phyloP scores from a whole-genome alignment of 2,797 vertebrate species.

The Lindbergichthys nudifrons region DNA sequence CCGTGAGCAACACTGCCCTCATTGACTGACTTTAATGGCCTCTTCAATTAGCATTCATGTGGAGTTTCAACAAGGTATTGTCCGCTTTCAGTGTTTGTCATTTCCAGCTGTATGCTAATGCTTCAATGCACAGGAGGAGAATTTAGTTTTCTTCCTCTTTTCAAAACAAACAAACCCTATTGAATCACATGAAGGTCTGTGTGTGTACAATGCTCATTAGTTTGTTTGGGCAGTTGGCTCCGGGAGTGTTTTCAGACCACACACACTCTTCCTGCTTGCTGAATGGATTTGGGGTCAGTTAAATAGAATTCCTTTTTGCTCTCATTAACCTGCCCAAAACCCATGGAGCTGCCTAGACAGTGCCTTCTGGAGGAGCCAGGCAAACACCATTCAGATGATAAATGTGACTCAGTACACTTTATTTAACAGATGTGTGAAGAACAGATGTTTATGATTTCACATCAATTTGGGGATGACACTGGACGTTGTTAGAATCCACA shows the following conservation, averaged over 20 bases:
- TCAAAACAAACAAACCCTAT: conserved; percentile 23
- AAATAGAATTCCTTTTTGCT: conserved; percentile 76
- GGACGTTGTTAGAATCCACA: conserved; percentile 35
- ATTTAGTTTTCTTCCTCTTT: conserved; percentile 14
- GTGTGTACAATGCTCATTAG: conserved; percentile 75
- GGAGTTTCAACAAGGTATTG: conserved; percentile 64
- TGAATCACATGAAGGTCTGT: conserved; percentile 31
- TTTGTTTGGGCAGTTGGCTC: conserved; percentile 79
- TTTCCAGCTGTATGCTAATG: conserved; percentile 81
- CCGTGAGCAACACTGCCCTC: conserved; percentile 66
- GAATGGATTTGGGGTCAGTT: conserved; percentile 71
- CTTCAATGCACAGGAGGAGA: conserved; percentile 26
- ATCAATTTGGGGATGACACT: conserved; percentile 51
- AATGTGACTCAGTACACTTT: conserved; percentile 32
- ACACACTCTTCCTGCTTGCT: conserved; percentile 78
- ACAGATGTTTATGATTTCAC: conserved; percentile 50
- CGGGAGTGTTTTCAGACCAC: conserved; percentile 78
- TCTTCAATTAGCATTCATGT: conserved; percentile 80
- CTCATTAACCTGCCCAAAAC: conserved; percentile 67
- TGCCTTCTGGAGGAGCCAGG: conserved; percentile 50
- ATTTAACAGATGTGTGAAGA: conserved; percentile 40
- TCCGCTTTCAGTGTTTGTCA: conserved; percentile 46
- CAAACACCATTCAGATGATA: conserved; percentile 72
- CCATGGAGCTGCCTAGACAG: conserved; percentile 55
- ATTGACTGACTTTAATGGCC: conserved; percentile 75